Percentiles rank a stretch among this genome's conserved stretches.
phyloP scores from a whole-genome alignment of 2,113 vertebrate species.

The Eleginops maclovinus region DNA sequence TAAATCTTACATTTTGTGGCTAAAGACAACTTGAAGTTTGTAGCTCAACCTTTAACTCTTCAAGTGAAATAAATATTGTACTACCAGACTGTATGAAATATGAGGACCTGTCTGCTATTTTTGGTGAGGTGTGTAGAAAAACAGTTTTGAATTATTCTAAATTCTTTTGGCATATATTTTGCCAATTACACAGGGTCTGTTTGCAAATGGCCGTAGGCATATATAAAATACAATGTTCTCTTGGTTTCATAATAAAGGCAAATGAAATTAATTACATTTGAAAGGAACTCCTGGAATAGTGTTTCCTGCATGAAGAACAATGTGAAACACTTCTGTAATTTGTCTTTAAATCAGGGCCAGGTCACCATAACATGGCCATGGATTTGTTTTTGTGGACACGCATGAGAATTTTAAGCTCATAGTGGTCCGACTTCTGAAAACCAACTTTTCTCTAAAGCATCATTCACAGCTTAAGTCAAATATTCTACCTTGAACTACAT shows the following conservation, averaged over 20 bases:
- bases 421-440: too few species aligned
- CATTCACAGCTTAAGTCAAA: too few species aligned
- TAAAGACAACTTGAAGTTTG: conserved; percentile 96
- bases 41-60: conserved; percentile 97
- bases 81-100: conserved; percentile 92
- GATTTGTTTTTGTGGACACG: background rate
- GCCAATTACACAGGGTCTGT: conserved; percentile 67
- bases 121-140: conserved; percentile 76
- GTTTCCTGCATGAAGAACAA: conserved; percentile 16
- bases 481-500: too few species aligned
- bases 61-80: conserved; percentile 98
- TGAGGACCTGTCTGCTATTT: conserved; percentile 89
- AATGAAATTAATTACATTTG: conserved; percentile 70
- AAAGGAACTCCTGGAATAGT: conserved; percentile 42
- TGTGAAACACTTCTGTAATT: conserved; percentile 15
- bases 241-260: conserved; percentile 82
- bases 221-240: conserved; percentile 78
- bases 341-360: background rate
- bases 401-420: too few species aligned
- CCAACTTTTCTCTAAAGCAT: too few species aligned
- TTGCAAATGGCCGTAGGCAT: conserved; percentile 72
- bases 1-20: conserved; percentile 84
- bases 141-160: conserved; percentile 77
- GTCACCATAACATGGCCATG: background rate
- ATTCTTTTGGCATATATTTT: conserved; percentile 65